Evolutionary conservation across 2,113 vertebrate species (phyloP).

Genomic region (Procavia capensis): DNA sequence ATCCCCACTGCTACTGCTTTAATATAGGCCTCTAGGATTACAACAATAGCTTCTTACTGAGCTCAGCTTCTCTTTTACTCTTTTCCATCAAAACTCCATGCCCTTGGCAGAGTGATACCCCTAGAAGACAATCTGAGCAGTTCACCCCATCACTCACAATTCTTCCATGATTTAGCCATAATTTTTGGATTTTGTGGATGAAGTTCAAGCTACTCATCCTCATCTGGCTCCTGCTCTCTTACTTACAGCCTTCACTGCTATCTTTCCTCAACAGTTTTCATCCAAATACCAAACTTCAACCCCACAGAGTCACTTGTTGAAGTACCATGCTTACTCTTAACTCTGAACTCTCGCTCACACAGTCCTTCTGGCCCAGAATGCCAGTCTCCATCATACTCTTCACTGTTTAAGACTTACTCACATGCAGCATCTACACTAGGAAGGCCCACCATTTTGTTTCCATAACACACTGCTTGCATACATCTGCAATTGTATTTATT

Average conservation of each 20-base stretch:
- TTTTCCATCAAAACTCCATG: neutral
- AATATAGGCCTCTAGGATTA: neutral
- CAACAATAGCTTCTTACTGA: neutral
- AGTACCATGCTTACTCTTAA: neutral
- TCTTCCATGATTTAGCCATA: neutral
- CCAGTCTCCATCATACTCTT: neutral
- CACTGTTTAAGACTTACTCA: neutral
- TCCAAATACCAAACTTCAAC: neutral
- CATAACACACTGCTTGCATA: neutral
- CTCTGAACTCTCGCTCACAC: neutral
- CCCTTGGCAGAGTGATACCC: neutral
- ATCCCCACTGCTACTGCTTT: neutral
- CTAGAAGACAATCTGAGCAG: neutral
- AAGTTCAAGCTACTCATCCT: neutral
- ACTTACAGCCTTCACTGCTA: neutral
- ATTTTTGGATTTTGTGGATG: neutral
- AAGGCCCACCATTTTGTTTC: neutral
- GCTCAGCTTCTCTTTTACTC: neutral
- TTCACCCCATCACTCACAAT: neutral
- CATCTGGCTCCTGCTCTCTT: neutral
- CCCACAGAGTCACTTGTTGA: neutral
- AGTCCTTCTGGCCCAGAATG: neutral
- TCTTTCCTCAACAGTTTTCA: accelerated
- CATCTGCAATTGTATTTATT: neutral
- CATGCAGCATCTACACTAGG: neutral